These are phyloP conservation scores for Zeugodacus cucurbitae DNA, from an alignment of 1,140 invertebrate species.

Conservation along the genomic window DNA sequence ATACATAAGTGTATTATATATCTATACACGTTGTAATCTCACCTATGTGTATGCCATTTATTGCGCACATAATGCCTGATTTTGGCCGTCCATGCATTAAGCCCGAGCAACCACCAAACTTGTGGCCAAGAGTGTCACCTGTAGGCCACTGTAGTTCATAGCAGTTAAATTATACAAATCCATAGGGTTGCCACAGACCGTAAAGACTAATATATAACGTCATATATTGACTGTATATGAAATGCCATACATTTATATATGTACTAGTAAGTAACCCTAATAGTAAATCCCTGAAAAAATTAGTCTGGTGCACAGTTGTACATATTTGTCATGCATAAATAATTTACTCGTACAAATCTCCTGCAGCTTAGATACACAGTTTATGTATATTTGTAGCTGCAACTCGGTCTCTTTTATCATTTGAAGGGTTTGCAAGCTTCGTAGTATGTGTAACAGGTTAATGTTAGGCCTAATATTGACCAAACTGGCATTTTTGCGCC, in stretches of 20 bases:
- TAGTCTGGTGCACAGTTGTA: too few species aligned
- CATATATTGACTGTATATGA: neutral
- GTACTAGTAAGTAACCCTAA: neutral
- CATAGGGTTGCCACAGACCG: neutral
- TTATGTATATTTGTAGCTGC: neutral
- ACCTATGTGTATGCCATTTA: neutral
- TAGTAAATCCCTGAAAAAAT: too few species aligned
- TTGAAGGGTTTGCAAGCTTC: too few species aligned
- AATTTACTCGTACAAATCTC: too few species aligned
- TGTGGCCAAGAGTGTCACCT: neutral
- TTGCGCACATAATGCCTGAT: neutral
- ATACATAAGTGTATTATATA: neutral
- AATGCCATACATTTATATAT: neutral
- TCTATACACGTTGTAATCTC: neutral
- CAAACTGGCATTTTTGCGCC: too few species aligned
- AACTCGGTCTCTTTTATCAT: too few species aligned
- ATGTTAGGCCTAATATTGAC: neutral
- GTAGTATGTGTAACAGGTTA: neutral
- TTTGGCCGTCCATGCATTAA: neutral
- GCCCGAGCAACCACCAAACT: neutral
- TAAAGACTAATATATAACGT: neutral
- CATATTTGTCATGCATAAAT: too few species aligned
- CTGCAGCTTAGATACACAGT: too few species aligned
- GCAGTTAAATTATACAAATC: neutral
- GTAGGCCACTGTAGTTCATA: neutral